A percentile compares a stretch with the other conserved stretches of the same genome.
phyloP scores from a whole-genome alignment of 1,140 invertebrate species.

The Rhopalosiphum padi region DNA sequence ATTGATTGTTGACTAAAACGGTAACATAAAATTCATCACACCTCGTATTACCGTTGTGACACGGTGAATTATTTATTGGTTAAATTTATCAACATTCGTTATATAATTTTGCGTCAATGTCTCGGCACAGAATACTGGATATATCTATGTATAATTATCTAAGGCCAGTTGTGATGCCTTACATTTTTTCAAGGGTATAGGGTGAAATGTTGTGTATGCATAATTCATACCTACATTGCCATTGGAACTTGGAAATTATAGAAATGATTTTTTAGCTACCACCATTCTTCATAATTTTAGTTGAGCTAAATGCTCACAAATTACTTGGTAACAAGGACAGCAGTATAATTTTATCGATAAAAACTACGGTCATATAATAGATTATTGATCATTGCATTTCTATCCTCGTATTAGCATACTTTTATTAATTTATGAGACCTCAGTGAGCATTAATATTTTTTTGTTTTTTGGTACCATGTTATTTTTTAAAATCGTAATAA shows the following conservation, averaged over 20 bases:
- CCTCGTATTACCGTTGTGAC: too few species aligned
- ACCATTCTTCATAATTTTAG: neutral
- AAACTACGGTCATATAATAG: neutral
- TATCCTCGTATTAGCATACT: neutral
- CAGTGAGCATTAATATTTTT: neutral
- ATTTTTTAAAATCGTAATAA: too few species aligned
- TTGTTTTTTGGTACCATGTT: neutral
- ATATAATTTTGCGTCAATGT: neutral
- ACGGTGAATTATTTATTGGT: neutral
- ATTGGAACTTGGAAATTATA: neutral
- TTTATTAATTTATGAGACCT: slow-evolving; percentile 6
- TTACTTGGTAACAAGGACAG: too few species aligned
- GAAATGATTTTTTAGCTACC: neutral
- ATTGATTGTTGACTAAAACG: neutral
- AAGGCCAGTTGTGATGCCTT: too few species aligned
- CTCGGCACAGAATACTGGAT: too few species aligned
- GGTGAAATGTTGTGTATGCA: too few species aligned
- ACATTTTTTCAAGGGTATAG: too few species aligned
- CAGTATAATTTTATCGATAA: neutral
- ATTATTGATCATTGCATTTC: neutral
- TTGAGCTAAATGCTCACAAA: neutral
- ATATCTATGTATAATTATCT: too few species aligned
- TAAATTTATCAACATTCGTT: neutral
- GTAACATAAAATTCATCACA: neutral
- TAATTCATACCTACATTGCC: too few species aligned